Evolutionary conservation across 23 tunicate species (phyloP), one percentile per base, ranked within the genome.

Genomic region (Ascidia mentula): DNA sequence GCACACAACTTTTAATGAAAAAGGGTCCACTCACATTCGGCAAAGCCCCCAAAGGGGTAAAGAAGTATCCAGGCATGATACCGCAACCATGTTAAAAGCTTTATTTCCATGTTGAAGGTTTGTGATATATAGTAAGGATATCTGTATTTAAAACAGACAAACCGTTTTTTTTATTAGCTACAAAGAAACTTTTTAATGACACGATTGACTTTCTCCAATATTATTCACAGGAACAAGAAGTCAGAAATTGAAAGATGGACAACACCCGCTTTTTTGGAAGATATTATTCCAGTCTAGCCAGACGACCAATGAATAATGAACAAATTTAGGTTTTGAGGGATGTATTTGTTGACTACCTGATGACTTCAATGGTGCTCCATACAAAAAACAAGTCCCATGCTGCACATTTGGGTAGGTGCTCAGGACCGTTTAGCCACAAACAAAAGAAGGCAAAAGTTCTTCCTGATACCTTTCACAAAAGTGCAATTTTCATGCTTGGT

Each of bases 61-160:
- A 88, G 74, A 7, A 84, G 38, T 26, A 88, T 88, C 93, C 93
- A 88, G 36, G 85, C 77, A 36, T 84, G 75, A 60, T 88, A 88
- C 15, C 93, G 79, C 9, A 88, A 75, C 93, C 93, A 88, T 1
- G 93, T 88, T 34, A 88, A 72, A 13, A 31, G 32, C 28, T 53
- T 34, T 4, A 61, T 9, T 8, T 82, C 78, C 30, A 69, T 38
- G 22, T 73, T 72, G 35, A 69, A 34, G 3, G 77, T 72, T 77
- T 82, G 83, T 4, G 45, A 69, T 37, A 88, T 46, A 46, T 88
- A 88, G 53, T 70, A 36, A 18, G 93, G 93, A 72, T 88, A 88
- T 22, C 86, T 82, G 31, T 15, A 74, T 31, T 18, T 15, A 24
- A 17, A 45, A 17, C 18, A n/a, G n/a, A n/a, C n/a, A n/a, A n/a